A percentile compares a stretch with the other conserved stretches of the same genome.
Conservation (phyloP, 1,140 invertebrate species). For the Caenorhabditis latens region DNA sequence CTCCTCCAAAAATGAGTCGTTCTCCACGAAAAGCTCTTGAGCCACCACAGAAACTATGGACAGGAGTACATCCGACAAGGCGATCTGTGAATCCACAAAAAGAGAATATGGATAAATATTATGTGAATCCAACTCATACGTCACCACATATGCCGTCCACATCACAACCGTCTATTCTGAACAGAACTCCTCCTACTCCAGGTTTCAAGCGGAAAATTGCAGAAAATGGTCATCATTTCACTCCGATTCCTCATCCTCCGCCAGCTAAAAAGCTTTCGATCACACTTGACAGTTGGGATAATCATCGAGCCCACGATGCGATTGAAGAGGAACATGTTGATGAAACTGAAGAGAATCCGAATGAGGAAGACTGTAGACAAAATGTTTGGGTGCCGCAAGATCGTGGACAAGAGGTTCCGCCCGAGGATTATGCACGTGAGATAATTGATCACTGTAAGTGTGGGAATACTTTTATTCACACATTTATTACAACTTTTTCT, state of each 20-base stretch:
- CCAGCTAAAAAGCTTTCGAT: background rate
- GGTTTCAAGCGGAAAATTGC: background rate
- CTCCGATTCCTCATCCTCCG: background rate
- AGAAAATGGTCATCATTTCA: background rate
- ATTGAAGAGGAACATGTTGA: slow-evolving; percentile 9
- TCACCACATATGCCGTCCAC: background rate
- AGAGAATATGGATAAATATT: too few relatives aligned
- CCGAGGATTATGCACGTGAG: background rate
- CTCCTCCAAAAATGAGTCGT: too few relatives aligned
- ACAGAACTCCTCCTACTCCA: too few relatives aligned
- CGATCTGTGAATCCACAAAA: too few relatives aligned
- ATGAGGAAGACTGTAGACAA: background rate
- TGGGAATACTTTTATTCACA: too few relatives aligned
- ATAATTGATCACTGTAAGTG: slow-evolving; percentile 18
- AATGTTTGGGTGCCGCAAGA: slow-evolving; percentile 22
- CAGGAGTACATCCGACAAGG: too few relatives aligned
- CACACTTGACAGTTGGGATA: background rate
- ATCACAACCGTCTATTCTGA: background rate
- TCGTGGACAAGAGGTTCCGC: background rate
- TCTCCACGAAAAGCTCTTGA: too few relatives aligned
- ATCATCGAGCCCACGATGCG: background rate
- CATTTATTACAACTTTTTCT: too few relatives aligned
- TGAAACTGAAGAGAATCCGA: background rate
- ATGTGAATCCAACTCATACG: too few relatives aligned
- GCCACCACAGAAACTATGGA: too few relatives aligned